phyloP scores from a whole-genome alignment of 2,113 vertebrate genomes.

The Antechinus stuartii region DNA sequence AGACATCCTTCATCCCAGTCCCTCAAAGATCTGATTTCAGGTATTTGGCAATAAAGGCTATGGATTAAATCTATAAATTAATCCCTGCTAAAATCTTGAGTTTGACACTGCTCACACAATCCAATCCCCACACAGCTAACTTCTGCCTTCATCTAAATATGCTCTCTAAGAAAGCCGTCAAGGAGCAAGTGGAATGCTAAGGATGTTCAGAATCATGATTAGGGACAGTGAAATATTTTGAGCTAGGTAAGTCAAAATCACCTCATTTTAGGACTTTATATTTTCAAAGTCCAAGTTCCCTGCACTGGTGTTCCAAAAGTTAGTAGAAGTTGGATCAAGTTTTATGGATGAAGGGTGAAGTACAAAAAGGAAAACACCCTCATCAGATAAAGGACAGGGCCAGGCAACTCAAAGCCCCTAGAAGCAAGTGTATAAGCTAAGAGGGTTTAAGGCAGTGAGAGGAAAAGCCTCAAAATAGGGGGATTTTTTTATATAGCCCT shows the following conservation, averaged over 20 bases:
- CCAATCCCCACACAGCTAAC: background rate
- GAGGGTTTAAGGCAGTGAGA: background rate
- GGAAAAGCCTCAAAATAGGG: background rate
- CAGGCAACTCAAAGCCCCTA: background rate
- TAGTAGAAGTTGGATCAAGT: background rate
- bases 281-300: background rate
- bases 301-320: background rate
- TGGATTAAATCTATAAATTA: background rate
- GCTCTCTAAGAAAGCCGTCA: background rate
- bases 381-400: background rate
- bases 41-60: background rate
- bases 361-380: background rate
- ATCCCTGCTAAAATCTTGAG: background rate
- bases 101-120: background rate
- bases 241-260: background rate
- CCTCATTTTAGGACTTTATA: background rate
- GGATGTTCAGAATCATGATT: background rate
- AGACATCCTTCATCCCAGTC: background rate
- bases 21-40: background rate
- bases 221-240: background rate
- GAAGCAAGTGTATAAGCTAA: no score
- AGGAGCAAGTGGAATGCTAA: background rate
- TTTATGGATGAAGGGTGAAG: background rate
- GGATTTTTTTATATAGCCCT: conserved; percentile 16
- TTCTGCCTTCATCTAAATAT: background rate